phyloP scores from a whole-genome alignment of 2,113 vertebrate species.

The Lophius piscatorius region DNA sequence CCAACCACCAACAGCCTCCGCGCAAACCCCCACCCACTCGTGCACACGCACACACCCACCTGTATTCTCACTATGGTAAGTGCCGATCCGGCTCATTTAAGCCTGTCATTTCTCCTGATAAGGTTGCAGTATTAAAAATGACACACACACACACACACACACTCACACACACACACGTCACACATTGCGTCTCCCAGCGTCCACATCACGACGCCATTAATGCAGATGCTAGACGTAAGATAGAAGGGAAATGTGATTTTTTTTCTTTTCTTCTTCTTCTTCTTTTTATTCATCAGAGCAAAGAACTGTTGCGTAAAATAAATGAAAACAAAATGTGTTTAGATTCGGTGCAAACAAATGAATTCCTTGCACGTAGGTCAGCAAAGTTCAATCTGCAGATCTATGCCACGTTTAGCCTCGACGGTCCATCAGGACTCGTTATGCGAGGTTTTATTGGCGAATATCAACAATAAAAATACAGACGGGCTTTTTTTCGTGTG shows the following conservation, averaged over 20 bases:
- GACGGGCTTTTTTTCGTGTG: constrained; percentile 1
- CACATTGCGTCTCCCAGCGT: constrained; percentile 22
- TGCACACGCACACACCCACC: constrained; percentile 19
- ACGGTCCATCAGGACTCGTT: constrained; percentile 5
- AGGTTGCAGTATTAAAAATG: constrained; percentile 73
- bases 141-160: constrained; percentile 56
- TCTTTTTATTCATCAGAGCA: constrained; percentile 31
- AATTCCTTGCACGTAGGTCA: constrained; percentile 17
- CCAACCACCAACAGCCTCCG: no score
- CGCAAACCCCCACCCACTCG: constrained; percentile 7
- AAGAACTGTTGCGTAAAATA: constrained; percentile 38
- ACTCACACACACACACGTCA: constrained; percentile 14
- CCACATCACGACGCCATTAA: constrained; percentile 47
- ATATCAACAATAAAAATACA: constrained; percentile 23
- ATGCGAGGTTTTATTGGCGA: constrained; percentile 21
- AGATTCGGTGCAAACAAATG: constrained; percentile 51
- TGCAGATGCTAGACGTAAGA: constrained; percentile 59
- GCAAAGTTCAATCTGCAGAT: constrained; percentile 17
- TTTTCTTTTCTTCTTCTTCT: constrained; percentile 63
- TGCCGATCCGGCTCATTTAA: constrained; percentile 69
- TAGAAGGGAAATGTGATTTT: constrained; percentile 61
- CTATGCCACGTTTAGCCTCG: neutral
- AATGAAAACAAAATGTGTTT: constrained; percentile 33
- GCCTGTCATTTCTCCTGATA: constrained; percentile 70
- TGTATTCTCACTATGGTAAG: constrained; percentile 62